Base-by-base conservation (phyloP, 2,888 invertebrate genomes). In the Phortica magna region DNA sequence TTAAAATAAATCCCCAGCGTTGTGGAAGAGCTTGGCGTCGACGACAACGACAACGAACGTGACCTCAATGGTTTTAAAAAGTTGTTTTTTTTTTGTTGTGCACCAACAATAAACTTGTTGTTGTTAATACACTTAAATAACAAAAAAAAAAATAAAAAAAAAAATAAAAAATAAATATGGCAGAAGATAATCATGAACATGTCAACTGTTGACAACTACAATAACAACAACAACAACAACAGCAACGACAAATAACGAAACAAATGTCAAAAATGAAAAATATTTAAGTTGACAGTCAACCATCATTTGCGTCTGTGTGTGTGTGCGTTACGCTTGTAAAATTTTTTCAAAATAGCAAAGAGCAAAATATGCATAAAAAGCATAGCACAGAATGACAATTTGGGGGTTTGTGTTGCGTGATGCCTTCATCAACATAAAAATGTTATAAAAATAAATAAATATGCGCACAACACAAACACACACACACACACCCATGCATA, bases 401-500 rank as follows among this genome's bases (percentile, higher is more conserved):
- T 31, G 64, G 64, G 64, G 31, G 14, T 31, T 22, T 31, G 39
- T 64, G 4, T 19, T 71, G 71, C 53, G 55, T 71, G 19, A 71
- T 71, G 53, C 71, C 71, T 55, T 71, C 71, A 71, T 55, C 55
- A 71, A 55, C 71, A 71, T 71, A 71, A 71, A 71, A 71, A 42
- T n/a, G 39, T n/a, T 55, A 12, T 55, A 55, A 53, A 55, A 31
- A 55, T 53, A 17, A 14, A 71, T 70, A 65, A 41, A 65, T 65
- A 0, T 65, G 39, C 55, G 39, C 55, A 22, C 22, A 48, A 2
- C 48, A 68, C 43, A 65, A 0, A 65, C 7, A 12, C 12, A 10
- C 64, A 41, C 7, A 67, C 53, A 57, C 48, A 74, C 17, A 65
- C 19, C 41, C 55, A 0, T 10, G n/a, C 41, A 42, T 9, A 71